Conservation (phyloP, 2,888 invertebrate genomes). For the Enchytraeus crypticus region DNA sequence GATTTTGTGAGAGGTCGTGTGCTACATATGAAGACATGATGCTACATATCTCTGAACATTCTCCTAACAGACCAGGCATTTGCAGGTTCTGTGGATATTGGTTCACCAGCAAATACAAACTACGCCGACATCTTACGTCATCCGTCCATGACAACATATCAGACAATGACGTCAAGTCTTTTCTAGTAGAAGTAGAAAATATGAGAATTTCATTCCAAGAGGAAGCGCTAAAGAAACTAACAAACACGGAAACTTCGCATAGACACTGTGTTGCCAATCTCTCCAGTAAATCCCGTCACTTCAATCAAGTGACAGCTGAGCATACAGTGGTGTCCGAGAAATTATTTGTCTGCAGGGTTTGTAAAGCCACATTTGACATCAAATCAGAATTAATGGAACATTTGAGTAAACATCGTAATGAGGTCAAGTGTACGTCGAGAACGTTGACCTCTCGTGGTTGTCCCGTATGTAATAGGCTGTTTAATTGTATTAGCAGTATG, state of each 20-base stretch:
- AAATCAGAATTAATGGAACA: conserved; percentile 1
- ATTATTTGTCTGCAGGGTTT: conserved; percentile 3
- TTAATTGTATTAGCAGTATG: conserved; percentile 16
- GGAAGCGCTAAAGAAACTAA: background rate
- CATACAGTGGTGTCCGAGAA: too few species aligned
- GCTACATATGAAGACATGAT: conserved; percentile 10
- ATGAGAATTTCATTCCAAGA: conserved; percentile 4
- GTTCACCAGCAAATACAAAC: conserved; percentile 21
- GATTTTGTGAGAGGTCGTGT: conserved; percentile 10
- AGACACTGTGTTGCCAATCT: background rate
- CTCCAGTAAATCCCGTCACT: background rate
- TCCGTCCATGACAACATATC: conserved; percentile 20
- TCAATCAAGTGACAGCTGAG: too few species aligned
- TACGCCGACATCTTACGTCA: conserved; percentile 20
- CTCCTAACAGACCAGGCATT: conserved; percentile 15
- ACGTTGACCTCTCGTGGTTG: conserved; percentile 4
- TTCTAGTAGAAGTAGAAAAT: conserved; percentile 2
- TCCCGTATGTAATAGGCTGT: conserved; percentile 17
- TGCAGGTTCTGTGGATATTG: conserved; percentile 23
- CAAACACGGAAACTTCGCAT: too few species aligned
- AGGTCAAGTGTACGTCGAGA: background rate
- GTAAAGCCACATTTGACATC: background rate
- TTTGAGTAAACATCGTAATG: background rate
- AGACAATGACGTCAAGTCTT: conserved; percentile 3
- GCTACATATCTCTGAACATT: conserved; percentile 13